These are phyloP conservation scores for Euspilapteryx auroguttella DNA, from an alignment of 2,888 invertebrate species.

Conservation along the genomic window DNA sequence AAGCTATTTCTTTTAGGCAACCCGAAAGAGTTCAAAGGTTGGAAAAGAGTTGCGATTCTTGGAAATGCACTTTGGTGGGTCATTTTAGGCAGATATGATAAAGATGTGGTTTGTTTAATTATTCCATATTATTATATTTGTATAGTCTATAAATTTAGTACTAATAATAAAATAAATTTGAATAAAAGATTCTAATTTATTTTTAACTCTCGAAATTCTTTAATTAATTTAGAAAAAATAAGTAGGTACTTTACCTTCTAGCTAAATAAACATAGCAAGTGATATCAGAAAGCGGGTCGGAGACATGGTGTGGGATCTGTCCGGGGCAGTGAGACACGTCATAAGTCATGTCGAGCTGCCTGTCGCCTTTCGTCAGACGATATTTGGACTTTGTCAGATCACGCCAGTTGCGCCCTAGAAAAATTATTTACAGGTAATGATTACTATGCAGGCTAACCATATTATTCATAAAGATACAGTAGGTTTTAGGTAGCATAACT, in stretches of 20 bases:
- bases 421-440: no score
- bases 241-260: conserved; percentile 67
- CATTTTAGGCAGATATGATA: not conserved
- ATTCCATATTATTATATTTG: not conserved
- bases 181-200: conserved; percentile 4
- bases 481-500: no score
- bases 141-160: not conserved
- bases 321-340: conserved; percentile 52
- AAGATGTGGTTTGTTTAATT: not conserved
- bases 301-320: conserved; percentile 89
- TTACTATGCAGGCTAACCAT: no score
- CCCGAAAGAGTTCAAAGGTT: no score
- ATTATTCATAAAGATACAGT: no score
- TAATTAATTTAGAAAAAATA: no score
- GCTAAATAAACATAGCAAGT: conserved; percentile 97
- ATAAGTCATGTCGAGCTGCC: conserved; percentile 91
- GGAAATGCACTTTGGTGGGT: no score
- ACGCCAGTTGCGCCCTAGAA: conserved; percentile 73
- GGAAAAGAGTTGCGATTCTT: no score
- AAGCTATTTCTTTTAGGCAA: no score
- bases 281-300: conserved; percentile 94
- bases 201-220: conserved; percentile 4
- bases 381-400: conserved; percentile 94
- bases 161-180: conserved; percentile 5
- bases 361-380: conserved; percentile 93